Evolutionary conservation across 2,797 vertebrate species (phyloP).

Genomic region (Meda fulgida): DNA sequence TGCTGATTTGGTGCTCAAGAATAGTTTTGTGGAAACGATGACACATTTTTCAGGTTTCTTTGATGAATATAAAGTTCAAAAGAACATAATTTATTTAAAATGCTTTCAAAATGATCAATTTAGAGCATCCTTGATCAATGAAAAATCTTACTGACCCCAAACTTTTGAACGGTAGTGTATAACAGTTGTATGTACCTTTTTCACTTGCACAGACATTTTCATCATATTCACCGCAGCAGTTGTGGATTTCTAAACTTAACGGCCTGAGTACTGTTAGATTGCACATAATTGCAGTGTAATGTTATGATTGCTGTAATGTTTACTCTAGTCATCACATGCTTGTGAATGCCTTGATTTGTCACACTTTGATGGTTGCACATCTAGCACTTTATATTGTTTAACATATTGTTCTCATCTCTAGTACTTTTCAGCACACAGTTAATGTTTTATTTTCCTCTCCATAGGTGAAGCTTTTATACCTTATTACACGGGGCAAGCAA

Average conservation of each 20-base stretch:
- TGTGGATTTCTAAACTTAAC: neutral
- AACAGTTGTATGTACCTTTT: neutral
- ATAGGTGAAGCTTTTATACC: conserved; percentile 93
- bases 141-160: neutral
- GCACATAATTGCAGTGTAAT: neutral
- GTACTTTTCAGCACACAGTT: neutral
- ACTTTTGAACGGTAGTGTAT: neutral
- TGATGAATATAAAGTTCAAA: neutral
- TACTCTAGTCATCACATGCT: neutral
- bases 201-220: neutral
- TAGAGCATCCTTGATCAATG: neutral
- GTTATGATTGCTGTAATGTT: neutral
- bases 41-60: neutral
- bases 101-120: neutral
- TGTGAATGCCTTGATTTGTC: neutral
- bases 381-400: neutral
- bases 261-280: neutral
- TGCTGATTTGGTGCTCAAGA: neutral
- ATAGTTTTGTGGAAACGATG: neutral
- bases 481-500: conserved; percentile 88
- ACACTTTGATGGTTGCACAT: conserved; percentile 1
- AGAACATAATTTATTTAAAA: neutral
- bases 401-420: neutral
- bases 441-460: neutral
- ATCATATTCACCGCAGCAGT: conserved; percentile 17